phyloP scores from a whole-genome alignment of 2,888 invertebrate genomes.

The Pristionchus japonicus region DNA sequence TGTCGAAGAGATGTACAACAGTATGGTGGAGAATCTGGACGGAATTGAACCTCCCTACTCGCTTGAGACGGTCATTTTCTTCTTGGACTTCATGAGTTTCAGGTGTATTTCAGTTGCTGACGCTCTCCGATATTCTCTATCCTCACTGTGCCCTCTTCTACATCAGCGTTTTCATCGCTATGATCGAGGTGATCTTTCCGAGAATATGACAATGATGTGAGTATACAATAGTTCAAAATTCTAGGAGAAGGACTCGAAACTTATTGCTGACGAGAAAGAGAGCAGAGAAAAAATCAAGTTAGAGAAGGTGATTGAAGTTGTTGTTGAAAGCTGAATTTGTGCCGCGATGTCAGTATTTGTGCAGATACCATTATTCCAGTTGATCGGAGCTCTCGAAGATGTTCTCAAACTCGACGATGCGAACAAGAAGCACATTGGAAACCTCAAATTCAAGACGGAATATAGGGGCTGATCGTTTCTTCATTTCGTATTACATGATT shows the following conservation, averaged over 20 bases:
- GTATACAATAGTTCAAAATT: no score
- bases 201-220: neutral
- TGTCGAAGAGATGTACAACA: neutral
- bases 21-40: neutral
- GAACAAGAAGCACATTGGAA: neutral
- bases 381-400: conserved; percentile 15
- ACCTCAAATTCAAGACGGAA: neutral
- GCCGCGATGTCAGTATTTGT: no score
- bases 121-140: neutral
- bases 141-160: neutral
- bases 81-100: no score
- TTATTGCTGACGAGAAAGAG: neutral
- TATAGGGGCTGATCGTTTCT: neutral
- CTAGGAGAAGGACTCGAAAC: neutral
- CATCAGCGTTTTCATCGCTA: neutral
- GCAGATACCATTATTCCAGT: neutral
- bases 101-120: neutral
- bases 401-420: neutral
- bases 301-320: neutral
- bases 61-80: neutral
- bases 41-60: neutral
- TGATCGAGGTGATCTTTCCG: neutral
- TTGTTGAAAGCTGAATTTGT: no score
- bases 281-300: neutral
- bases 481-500: no score